Percentiles rank a stretch among this genome's conserved stretches.
phyloP scores from a whole-genome alignment of 2,888 invertebrate species.

The Unio pictorum region DNA sequence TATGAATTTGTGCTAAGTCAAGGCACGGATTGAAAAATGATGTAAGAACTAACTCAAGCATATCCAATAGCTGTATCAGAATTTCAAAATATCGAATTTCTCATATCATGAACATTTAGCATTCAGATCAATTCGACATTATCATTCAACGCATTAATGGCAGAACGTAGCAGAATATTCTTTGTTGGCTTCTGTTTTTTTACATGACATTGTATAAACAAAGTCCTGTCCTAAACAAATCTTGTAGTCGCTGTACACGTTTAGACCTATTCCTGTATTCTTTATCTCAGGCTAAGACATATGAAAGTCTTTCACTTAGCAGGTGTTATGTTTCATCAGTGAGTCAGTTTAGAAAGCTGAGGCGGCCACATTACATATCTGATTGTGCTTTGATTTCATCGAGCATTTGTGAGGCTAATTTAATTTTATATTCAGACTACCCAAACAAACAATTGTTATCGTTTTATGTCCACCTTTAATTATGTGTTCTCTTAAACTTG shows the following conservation, averaged over 20 bases:
- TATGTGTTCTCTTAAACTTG: too few relatives aligned
- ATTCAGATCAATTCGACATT: constrained; percentile 4
- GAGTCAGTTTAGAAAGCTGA: too few relatives aligned
- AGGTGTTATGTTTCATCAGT: too few relatives aligned
- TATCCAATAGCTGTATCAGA: neutral
- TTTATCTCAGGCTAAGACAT: neutral
- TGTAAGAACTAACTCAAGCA: neutral
- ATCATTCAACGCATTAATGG: neutral
- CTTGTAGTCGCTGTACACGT: neutral
- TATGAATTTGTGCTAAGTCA: too few relatives aligned
- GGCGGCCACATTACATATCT: too few relatives aligned
- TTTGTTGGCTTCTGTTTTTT: neutral
- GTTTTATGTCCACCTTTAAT: too few relatives aligned
- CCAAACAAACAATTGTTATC: too few relatives aligned
- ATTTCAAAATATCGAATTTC: neutral
- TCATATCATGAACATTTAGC: neutral
- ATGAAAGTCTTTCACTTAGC: neutral
- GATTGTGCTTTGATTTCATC: too few relatives aligned
- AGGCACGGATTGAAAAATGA: too few relatives aligned
- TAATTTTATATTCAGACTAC: too few relatives aligned
- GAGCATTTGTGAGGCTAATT: too few relatives aligned
- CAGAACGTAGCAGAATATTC: neutral
- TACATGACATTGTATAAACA: neutral
- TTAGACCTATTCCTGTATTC: neutral
- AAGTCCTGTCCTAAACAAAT: neutral